A percentile compares a stretch with the other conserved stretches of the same genome.
Evolutionary conservation across 2,888 invertebrate genomes (phyloP).

Genomic region (Scaptomyza parva): DNA sequence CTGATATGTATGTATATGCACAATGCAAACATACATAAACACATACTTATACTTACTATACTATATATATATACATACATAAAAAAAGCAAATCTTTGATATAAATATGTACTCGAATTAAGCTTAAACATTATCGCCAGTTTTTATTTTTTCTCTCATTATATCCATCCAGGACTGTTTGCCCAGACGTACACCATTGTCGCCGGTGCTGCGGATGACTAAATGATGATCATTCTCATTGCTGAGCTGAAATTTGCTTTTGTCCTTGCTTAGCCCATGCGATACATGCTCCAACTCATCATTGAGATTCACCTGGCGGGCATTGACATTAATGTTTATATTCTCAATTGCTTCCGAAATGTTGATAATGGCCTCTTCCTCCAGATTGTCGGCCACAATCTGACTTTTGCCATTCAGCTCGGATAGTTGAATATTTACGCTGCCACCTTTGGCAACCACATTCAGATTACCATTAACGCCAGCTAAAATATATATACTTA

Average conservation of each 20-base stretch:
- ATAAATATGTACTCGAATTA: conserved; percentile 10
- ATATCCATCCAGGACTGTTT: conserved; percentile 84
- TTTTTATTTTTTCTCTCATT: conserved; percentile 56
- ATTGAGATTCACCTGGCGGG: conserved; percentile 73
- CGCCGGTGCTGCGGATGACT: conserved; percentile 68
- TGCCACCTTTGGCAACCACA: conserved; percentile 78
- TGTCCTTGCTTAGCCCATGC: conserved; percentile 68
- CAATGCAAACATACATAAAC: conserved; percentile 28
- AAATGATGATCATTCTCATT: conserved; percentile 64
- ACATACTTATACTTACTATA: conserved; percentile 28
- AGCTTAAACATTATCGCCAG: conserved; percentile 15
- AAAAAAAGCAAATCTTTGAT: conserved; percentile 13
- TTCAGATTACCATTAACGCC: conserved; percentile 83
- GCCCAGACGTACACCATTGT: conserved; percentile 76
- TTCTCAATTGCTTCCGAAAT: conserved; percentile 83
- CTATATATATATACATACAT: conserved; percentile 14
- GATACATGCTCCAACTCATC: conserved; percentile 74
- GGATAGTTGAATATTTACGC: conserved; percentile 82
- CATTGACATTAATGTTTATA: conserved; percentile 72
- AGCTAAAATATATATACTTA: conserved; percentile 65
- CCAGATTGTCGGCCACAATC: conserved; percentile 73
- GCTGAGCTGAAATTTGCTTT: conserved; percentile 69
- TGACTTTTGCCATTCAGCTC: conserved; percentile 80
- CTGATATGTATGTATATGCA: no score
- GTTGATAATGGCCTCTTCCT: conserved; percentile 73